Evolutionary conservation across 2,797 vertebrate genomes (phyloP).

Genomic region (Vipera latastei): DNA sequence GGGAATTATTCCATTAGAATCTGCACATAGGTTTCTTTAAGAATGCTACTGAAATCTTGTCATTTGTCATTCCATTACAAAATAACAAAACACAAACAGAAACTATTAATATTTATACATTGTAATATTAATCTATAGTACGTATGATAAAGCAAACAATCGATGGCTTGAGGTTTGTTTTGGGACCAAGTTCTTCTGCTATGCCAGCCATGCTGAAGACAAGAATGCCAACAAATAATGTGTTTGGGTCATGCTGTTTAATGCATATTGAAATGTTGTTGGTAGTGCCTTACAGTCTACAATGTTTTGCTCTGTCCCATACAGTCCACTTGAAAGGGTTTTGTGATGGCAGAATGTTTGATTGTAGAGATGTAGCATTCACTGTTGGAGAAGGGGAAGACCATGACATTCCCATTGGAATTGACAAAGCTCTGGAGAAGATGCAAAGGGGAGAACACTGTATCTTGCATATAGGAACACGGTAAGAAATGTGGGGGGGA

Average conservation of each 20-base stretch:
- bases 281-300: background rate
- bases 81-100: background rate
- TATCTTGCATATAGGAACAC: slow-evolving; percentile 83
- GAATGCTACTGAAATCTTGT: background rate
- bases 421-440: slow-evolving; percentile 94
- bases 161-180: background rate
- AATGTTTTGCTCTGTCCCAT: background rate
- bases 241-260: background rate
- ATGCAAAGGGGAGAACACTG: slow-evolving; percentile 95
- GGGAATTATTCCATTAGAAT: background rate
- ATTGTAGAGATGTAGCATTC: slow-evolving; percentile 87
- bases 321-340: slow-evolving; percentile 89
- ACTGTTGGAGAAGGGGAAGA: slow-evolving; percentile 89
- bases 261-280: background rate
- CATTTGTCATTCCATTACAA: background rate
- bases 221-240: background rate
- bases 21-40: background rate
- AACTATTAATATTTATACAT: background rate
- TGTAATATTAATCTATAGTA: background rate
- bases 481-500: slow-evolving; percentile 69
- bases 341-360: slow-evolving; percentile 79
- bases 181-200: background rate
- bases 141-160: background rate
- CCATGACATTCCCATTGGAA: slow-evolving; percentile 86
- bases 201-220: no score